Base-by-base conservation (phyloP, 2,888 invertebrate genomes). In the Nemoura dubitans region DNA sequence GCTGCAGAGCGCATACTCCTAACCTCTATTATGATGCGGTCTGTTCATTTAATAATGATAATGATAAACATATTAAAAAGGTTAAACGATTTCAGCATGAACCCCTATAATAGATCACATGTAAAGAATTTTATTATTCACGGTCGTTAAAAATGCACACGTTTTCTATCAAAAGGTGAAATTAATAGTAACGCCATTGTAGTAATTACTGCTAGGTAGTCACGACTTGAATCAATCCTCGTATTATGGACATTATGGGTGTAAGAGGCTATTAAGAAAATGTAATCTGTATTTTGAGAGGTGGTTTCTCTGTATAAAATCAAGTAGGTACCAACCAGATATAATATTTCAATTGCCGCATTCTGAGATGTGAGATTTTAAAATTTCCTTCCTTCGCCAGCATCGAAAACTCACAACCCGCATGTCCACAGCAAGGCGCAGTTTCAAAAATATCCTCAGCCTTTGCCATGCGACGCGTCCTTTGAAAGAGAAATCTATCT, bases 41-140 rank as follows among this genome's bases (percentile, higher is more conserved):
- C 30, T 30, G 81, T 81, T 81, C 26, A 81, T 81, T 59, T 21
- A 81, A 81, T 29, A 81, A n/a, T 81, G 14, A 81, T 81, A 81
- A 81, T 81, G 30, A 81, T n/a, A n/a, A 29, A n/a, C 26, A 28
- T 81, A 81, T 81, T 81, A 81, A 27, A 78, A 30, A 30, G 81
- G 81, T 30, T 81, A 81, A 81, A 81, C 81, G 81, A n/a, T 81
- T 81, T 30, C 5, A 81, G 28, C 28, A 30, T 28, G 14, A 30
- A 29, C 28, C 28, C 81, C 30, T 30, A n/a, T n/a, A 30, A 81
- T 30, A 81, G 16, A 78, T 78, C 78, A 78, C n/a, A 26, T 78
- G 78, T 28, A 27, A 59, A 59, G 59, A 21, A 59, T 59, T 59
- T 59, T 59, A 59, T 59, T 59, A 59, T 78, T 78, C 78, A 78